Percentiles rank a stretch among this genome's conserved stretches.
Conservation (phyloP, 2,797 vertebrate genomes). For the Acropternis orthonyx region DNA sequence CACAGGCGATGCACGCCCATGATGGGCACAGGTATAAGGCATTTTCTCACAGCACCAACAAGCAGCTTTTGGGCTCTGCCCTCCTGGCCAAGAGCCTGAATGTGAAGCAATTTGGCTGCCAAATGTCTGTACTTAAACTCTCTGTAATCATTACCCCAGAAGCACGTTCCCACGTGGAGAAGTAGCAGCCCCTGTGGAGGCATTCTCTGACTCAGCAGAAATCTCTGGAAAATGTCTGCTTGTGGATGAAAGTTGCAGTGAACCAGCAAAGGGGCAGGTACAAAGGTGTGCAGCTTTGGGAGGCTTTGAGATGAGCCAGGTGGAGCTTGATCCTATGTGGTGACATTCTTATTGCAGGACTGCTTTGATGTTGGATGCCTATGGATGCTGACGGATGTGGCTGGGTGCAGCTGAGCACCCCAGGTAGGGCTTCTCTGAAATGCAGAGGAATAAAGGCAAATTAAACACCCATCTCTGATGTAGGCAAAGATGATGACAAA, state of each 20-base stretch:
- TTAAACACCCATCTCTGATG: background rate
- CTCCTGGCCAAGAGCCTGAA: slow-evolving; percentile 28
- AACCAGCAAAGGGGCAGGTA: background rate
- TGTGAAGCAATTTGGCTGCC: slow-evolving; percentile 46
- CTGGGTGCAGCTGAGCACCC: accelerated
- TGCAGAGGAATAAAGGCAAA: background rate
- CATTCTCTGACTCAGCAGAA: slow-evolving; percentile 56
- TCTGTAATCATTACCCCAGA: slow-evolving; percentile 31
- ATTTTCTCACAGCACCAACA: background rate
- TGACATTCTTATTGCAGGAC: accelerated
- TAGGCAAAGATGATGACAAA: background rate
- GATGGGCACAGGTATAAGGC: background rate
- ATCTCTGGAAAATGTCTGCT: background rate
- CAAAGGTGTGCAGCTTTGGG: background rate
- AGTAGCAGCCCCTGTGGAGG: background rate
- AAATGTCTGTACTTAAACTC: background rate
- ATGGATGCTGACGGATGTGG: background rate
- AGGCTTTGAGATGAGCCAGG: background rate
- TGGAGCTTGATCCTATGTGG: accelerated
- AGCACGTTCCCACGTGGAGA: slow-evolving; percentile 15
- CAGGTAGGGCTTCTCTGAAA: background rate
- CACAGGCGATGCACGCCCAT: background rate
- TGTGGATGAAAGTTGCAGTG: background rate
- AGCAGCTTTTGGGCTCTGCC: slow-evolving; percentile 27
- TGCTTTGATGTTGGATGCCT: accelerated